phyloP scores from a whole-genome alignment of 2,888 invertebrate genomes.

The Dorcus hopei region DNA sequence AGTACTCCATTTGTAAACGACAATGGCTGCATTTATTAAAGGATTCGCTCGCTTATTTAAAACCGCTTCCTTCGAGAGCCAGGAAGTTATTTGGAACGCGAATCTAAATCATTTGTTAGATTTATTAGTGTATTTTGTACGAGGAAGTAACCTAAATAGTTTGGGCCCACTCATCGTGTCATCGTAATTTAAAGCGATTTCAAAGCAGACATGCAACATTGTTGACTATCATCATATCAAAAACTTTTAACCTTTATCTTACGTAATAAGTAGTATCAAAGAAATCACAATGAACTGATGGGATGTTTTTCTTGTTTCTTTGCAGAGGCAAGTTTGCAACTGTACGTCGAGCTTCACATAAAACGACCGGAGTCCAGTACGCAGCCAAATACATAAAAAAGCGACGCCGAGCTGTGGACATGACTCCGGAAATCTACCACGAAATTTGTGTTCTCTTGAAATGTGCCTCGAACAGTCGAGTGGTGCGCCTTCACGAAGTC shows the following conservation, averaged over 20 bases:
- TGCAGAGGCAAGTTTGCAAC: slow-evolving; percentile 97
- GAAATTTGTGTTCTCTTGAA: slow-evolving; percentile 90
- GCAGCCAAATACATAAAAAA: slow-evolving; percentile 97
- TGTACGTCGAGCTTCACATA: slow-evolving; percentile 86
- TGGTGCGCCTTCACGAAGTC: slow-evolving; percentile 88
- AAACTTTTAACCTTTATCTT: too few relatives aligned
- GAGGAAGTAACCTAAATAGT: slow-evolving; percentile 20
- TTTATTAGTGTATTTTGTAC: slow-evolving; percentile 19
- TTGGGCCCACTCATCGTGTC: neutral
- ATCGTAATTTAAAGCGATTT: too few relatives aligned
- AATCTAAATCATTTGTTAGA: slow-evolving; percentile 4
- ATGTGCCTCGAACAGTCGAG: slow-evolving; percentile 77
- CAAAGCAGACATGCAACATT: too few relatives aligned
- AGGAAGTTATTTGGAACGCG: slow-evolving; percentile 13
- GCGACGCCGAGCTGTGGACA: slow-evolving; percentile 83
- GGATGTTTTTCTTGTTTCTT: slow-evolving; percentile 29
- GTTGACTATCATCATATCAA: too few relatives aligned
- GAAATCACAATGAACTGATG: too few relatives aligned
- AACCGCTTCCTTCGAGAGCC: slow-evolving; percentile 6
- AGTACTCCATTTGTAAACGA: slow-evolving; percentile 1
- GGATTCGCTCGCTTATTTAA: neutral
- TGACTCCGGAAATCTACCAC: slow-evolving; percentile 85
- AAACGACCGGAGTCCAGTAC: slow-evolving; percentile 81
- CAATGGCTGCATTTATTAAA: neutral
- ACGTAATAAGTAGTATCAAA: too few relatives aligned